phyloP scores from a whole-genome alignment of 2,113 vertebrate genomes.

The Corythaeola cristata region DNA sequence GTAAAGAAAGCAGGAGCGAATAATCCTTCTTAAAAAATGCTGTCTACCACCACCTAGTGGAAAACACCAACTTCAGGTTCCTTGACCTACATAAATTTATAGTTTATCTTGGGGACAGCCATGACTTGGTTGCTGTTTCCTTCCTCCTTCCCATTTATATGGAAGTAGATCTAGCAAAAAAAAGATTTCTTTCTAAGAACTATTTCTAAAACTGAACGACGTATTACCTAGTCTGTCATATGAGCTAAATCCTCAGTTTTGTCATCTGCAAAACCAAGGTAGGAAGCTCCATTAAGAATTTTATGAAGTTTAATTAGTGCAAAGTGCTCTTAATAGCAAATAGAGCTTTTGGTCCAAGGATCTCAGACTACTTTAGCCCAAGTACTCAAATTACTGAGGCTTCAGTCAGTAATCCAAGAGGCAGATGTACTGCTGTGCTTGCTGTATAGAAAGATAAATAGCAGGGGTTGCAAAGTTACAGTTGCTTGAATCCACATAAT shows the following conservation, averaged over 20 bases:
- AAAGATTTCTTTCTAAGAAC: not conserved
- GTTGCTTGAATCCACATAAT: not conserved
- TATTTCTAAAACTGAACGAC: not conserved
- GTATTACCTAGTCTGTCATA: not conserved
- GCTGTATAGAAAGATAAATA: not conserved
- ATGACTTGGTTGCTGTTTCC: not conserved
- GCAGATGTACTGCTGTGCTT: not conserved
- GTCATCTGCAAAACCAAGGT: not conserved
- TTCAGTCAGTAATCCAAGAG: not conserved
- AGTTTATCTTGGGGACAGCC: not conserved
- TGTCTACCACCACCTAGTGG: slow-evolving; percentile 13
- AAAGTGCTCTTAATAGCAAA: not conserved
- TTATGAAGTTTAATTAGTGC: not conserved
- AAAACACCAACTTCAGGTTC: not conserved
- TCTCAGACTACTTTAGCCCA: not conserved
- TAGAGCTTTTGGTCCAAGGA: not conserved
- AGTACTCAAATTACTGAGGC: not conserved
- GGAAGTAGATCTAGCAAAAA: not conserved
- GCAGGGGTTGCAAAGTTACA: not conserved
- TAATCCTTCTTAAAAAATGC: not conserved
- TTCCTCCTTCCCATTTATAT: fast-evolving
- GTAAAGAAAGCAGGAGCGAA: not conserved
- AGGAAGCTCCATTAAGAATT: not conserved
- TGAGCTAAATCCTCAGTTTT: not conserved
- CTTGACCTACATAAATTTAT: not conserved